A percentile compares a stretch with the other conserved stretches of the same genome.
phyloP scores from a whole-genome alignment of 2,113 vertebrate species.

The Coturnix japonica region DNA sequence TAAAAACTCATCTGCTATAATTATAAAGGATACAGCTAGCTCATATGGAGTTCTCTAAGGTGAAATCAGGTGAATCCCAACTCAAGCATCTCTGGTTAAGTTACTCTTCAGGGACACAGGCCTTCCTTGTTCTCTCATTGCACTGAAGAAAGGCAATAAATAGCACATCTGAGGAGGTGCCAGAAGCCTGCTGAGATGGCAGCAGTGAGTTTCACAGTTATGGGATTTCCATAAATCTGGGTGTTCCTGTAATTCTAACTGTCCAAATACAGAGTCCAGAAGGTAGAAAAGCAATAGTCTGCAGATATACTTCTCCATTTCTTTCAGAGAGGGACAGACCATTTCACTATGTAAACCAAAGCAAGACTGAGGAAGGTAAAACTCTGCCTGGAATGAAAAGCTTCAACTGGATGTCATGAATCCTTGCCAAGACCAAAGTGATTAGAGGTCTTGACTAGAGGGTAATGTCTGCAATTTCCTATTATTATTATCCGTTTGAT shows the following conservation, averaged over 20 bases:
- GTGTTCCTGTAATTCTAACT: background rate
- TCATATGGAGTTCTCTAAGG: background rate
- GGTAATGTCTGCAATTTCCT: background rate
- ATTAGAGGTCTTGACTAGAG: background rate
- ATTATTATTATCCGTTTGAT: background rate
- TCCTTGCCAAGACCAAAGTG: background rate
- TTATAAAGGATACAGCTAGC: background rate
- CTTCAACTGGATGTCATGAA: background rate
- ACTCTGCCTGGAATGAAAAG: background rate
- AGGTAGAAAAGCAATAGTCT: background rate
- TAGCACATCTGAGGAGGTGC: background rate
- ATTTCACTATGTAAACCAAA: background rate
- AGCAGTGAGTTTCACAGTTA: background rate
- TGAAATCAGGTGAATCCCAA: background rate
- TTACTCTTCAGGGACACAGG: background rate
- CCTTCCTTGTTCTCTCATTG: background rate
- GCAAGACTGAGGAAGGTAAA: background rate
- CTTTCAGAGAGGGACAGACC: background rate
- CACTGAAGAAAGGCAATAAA: background rate
- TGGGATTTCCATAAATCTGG: background rate
- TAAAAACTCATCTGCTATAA: background rate
- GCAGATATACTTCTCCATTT: fast-evolving
- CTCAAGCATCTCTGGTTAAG: background rate
- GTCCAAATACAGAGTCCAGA: background rate
- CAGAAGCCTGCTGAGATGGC: background rate